Evolutionary conservation across 2,797 vertebrate genomes (phyloP).

Genomic region (Dallia pectoralis): DNA sequence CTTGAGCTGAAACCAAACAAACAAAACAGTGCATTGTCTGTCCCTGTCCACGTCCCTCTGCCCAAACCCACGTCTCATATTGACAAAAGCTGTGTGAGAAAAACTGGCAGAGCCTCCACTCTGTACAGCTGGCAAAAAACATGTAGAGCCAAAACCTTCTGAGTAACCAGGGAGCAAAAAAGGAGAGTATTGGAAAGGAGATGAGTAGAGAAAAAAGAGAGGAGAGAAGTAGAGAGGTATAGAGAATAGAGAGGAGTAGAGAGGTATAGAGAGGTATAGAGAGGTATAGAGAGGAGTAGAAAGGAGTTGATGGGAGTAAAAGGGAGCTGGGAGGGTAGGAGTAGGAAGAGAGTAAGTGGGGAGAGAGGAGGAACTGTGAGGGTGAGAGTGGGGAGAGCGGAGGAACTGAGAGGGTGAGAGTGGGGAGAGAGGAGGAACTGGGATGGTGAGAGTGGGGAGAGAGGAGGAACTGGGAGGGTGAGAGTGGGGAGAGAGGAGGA

Average conservation of each 20-base stretch:
- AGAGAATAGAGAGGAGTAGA: no score
- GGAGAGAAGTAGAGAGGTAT: no score
- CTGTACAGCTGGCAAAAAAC: conserved; percentile 9
- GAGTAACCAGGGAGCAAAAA: background rate
- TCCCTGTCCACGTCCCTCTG: background rate
- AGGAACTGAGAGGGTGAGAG: background rate
- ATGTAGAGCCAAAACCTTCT: conserved; percentile 2
- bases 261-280: no score
- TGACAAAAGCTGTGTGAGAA: background rate
- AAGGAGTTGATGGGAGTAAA: no score
- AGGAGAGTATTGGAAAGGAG: background rate
- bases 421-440: background rate
- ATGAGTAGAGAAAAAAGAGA: background rate
- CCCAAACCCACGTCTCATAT: background rate
- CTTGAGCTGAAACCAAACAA: background rate
- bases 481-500: background rate
- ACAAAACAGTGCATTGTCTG: background rate
- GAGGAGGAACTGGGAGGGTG: background rate
- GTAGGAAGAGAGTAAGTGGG: background rate
- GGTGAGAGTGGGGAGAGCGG: background rate
- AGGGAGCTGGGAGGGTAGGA: no score
- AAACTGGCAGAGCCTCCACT: background rate
- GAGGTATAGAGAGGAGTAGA: no score
- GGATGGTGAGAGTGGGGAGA: no score
- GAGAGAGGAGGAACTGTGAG: background rate